A percentile compares a stretch with the other conserved stretches of the same genome.
Evolutionary conservation across 2,113 vertebrate species (phyloP).

Genomic region (Gobio gobio): DNA sequence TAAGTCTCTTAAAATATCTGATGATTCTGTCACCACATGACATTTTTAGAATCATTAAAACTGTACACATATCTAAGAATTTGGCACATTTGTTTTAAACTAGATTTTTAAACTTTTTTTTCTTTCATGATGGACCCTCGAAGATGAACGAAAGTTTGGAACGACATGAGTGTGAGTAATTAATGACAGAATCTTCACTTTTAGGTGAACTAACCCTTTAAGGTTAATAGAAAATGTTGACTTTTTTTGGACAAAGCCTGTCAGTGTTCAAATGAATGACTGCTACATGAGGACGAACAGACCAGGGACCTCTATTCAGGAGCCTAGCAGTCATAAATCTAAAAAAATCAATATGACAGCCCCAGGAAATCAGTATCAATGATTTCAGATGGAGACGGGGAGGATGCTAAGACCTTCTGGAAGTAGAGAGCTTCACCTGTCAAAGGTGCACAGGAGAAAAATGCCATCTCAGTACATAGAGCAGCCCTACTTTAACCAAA

Average conservation of each 20-base stretch:
- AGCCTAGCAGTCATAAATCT: constrained; percentile 74
- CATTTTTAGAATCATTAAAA: too few species aligned
- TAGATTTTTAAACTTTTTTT: too few species aligned
- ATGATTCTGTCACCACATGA: too few species aligned
- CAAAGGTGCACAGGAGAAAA: constrained; percentile 59
- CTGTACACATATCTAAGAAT: too few species aligned
- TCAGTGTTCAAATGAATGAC: constrained; percentile 76
- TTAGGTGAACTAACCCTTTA: too few species aligned
- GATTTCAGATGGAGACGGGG: constrained; percentile 72
- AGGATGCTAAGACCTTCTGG: constrained; percentile 67
- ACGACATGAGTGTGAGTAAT: too few species aligned
- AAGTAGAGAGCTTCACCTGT: constrained; percentile 50
- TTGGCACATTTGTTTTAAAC: too few species aligned
- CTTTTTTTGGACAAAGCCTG: constrained; percentile 36
- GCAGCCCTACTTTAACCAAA: neutral
- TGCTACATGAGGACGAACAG: constrained; percentile 54
- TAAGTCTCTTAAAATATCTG: too few species aligned
- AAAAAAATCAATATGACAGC: constrained; percentile 76
- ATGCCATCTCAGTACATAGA: constrained; percentile 25
- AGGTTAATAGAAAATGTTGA: neutral
- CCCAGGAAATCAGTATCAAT: constrained; percentile 77
- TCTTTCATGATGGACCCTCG: too few species aligned
- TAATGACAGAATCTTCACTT: too few species aligned
- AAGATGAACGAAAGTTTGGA: too few species aligned
- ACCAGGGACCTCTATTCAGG: constrained; percentile 63